Evolutionary conservation across 64 coral and sea anemone genomes (phyloP).

Genomic region (Stichodactyla helianthus): DNA sequence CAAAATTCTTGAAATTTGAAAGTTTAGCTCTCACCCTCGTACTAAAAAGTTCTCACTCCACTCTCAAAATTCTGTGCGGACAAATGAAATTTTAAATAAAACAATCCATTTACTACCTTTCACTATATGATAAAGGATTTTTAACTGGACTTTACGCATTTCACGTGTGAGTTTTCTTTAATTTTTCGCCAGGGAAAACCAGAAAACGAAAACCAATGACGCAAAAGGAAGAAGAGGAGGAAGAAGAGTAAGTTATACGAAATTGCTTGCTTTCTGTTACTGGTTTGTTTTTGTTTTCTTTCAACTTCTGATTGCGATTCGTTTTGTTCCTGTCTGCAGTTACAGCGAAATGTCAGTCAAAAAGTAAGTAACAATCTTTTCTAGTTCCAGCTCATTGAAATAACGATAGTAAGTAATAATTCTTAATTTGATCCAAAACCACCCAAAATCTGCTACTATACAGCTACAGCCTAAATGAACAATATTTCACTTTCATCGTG

Average conservation of each 20-base stretch:
- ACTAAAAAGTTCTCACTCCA: too few species aligned
- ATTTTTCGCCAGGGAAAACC: neutral
- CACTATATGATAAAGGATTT: too few species aligned
- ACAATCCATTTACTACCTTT: too few species aligned
- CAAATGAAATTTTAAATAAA: too few species aligned
- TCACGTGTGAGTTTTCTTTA: neutral
- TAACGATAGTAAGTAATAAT: neutral
- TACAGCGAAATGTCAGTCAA: slow-evolving; percentile 59
- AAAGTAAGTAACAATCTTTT: slow-evolving; percentile 39
- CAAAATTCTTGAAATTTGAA: too few species aligned
- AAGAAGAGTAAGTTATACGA: neutral
- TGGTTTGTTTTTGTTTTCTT: neutral
- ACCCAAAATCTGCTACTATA: too few species aligned
- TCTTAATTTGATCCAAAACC: neutral
- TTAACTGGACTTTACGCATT: too few species aligned
- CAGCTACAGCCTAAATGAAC: too few species aligned
- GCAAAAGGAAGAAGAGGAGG: neutral
- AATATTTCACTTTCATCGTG: too few species aligned
- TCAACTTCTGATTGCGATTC: neutral
- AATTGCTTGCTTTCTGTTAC: neutral
- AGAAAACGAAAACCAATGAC: neutral
- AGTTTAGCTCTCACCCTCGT: too few species aligned
- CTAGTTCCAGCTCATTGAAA: neutral
- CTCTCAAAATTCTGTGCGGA: too few species aligned
- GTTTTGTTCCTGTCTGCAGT: slow-evolving; percentile 28